Evolutionary conservation across 1,140 invertebrate species (phyloP).

Genomic region (Rhysida immarginata): DNA sequence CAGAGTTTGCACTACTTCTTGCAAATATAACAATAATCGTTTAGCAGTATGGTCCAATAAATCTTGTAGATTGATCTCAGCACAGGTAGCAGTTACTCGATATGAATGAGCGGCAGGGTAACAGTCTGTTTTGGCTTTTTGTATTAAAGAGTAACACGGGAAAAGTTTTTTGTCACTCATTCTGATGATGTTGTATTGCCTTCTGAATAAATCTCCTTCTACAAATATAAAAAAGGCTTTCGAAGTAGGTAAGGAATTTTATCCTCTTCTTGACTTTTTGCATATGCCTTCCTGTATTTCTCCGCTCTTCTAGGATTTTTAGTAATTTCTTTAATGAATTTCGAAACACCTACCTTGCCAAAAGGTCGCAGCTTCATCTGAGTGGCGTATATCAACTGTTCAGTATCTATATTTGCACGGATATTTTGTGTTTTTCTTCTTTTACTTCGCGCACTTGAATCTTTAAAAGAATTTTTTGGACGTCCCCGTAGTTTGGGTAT

Average conservation of each 20-base stretch:
- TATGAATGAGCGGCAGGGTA: not conserved
- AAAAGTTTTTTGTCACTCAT: not conserved
- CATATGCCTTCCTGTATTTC: not conserved
- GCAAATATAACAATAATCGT: not conserved
- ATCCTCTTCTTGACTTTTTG: not conserved
- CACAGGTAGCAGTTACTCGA: not conserved
- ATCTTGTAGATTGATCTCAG: not conserved
- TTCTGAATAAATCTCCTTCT: not conserved
- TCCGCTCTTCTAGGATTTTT: not conserved
- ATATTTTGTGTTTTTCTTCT: not conserved
- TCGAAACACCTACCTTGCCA: not conserved
- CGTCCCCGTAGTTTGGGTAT: too few species aligned
- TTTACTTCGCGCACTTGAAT: not conserved
- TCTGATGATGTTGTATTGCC: not conserved
- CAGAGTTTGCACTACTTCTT: not conserved
- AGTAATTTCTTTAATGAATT: not conserved
- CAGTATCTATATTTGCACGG: not conserved
- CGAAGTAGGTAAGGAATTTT: not conserved
- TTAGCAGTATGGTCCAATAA: not conserved
- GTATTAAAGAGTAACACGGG: not conserved
- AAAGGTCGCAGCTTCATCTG: not conserved
- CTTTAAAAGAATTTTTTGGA: not conserved
- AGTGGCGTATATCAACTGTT: not conserved
- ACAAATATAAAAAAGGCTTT: not conserved
- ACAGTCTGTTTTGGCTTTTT: not conserved